These are phyloP conservation scores for Centropyge bicolor DNA, from an alignment of 2,797 vertebrate genomes.

Conservation along the genomic window DNA sequence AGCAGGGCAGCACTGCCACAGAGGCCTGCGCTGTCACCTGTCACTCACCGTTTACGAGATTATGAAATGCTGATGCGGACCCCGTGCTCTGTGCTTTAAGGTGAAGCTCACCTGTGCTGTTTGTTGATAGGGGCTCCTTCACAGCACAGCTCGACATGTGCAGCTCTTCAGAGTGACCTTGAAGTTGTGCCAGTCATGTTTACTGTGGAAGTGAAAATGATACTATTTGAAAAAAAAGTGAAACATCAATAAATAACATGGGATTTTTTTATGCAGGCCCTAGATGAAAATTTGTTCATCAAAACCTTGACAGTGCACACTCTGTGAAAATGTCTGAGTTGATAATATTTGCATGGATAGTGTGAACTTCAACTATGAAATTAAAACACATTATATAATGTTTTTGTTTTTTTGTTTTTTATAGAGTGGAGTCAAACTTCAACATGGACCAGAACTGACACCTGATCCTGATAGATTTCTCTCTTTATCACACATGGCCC, in stretches of 20 bases:
- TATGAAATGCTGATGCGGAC: conserved; percentile 19
- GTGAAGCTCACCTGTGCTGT: conserved; percentile 22
- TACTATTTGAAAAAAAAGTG: background rate
- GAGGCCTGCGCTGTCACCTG: background rate
- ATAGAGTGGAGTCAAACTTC: conserved; percentile 77
- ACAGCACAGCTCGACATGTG: conserved; percentile 9
- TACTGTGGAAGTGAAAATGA: conserved; percentile 40
- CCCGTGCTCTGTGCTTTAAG: conserved; percentile 9
- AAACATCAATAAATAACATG: background rate
- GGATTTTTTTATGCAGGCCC: background rate
- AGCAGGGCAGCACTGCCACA: conserved; percentile 14
- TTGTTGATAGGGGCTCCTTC: conserved; percentile 62
- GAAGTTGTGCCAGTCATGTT: conserved; percentile 23
- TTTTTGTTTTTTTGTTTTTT: conserved; percentile 28
- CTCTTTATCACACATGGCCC: background rate
- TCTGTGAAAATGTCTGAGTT: background rate
- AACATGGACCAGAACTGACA: conserved; percentile 69
- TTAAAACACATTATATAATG: background rate
- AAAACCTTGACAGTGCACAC: background rate
- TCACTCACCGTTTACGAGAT: background rate
- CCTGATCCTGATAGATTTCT: conserved; percentile 3
- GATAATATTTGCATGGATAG: background rate
- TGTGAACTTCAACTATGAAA: background rate
- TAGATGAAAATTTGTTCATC: background rate
- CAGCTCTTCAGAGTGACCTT: conserved; percentile 68